phyloP scores from a whole-genome alignment of 2,888 invertebrate species.

The Mimachlamys varia region DNA sequence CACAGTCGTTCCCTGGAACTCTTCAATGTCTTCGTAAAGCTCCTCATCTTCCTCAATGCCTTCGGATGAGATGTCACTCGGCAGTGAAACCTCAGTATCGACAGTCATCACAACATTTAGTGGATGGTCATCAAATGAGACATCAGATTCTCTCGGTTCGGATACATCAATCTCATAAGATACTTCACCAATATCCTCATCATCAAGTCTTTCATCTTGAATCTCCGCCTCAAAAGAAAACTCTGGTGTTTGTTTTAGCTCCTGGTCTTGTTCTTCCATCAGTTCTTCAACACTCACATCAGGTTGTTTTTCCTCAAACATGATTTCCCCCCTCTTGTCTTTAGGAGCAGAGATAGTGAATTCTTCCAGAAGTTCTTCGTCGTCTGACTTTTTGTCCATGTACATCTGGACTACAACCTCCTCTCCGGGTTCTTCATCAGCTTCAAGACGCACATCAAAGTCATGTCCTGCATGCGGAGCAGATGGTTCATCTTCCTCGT shows the following conservation, averaged over 20 bases:
- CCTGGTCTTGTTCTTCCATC: not conserved
- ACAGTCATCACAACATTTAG: not conserved
- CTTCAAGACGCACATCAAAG: not conserved
- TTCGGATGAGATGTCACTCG: conserved; percentile 18
- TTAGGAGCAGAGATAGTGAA: conserved; percentile 74
- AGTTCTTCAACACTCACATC: conserved; percentile 37
- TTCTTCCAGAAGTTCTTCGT: conserved; percentile 78
- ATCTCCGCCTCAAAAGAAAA: conserved; percentile 24
- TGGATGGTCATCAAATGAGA: conserved; percentile 48
- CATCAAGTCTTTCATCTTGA: not conserved
- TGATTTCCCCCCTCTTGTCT: conserved; percentile 85
- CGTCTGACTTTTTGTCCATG: conserved; percentile 54
- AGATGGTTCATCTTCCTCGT: conserved; percentile 36
- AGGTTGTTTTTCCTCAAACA: conserved; percentile 41
- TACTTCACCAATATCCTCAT: not conserved
- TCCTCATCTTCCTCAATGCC: not conserved
- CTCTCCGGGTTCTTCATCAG: not conserved
- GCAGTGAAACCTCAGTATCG: not conserved
- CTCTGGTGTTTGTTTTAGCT: not conserved
- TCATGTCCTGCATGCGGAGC: not conserved
- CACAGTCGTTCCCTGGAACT: conserved; percentile 36
- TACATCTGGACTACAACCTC: not conserved
- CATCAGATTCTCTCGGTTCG: conserved; percentile 60
- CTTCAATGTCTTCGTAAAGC: not conserved
- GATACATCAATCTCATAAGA: conserved; percentile 58